phyloP scores from a whole-genome alignment of 2,113 vertebrate species.

The Gavialis gangeticus region DNA sequence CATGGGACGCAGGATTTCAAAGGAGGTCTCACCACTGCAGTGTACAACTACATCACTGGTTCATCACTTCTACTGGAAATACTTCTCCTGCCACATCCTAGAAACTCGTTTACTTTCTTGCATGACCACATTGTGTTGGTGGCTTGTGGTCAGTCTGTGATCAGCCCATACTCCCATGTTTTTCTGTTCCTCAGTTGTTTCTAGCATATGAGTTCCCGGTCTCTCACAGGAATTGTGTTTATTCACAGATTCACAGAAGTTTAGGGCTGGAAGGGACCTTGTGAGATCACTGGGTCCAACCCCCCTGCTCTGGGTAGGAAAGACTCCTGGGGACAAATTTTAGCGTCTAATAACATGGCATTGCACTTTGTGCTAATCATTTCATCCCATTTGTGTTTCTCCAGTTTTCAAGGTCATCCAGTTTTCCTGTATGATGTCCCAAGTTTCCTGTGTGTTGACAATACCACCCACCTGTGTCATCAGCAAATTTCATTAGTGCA shows the following conservation, averaged over 20 bases:
- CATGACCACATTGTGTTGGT: fast-evolving
- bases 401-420: background rate
- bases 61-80: background rate
- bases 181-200: background rate
- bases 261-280: too few species aligned
- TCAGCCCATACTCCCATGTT: fast-evolving
- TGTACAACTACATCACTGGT: too few species aligned
- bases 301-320: too few species aligned
- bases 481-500: background rate
- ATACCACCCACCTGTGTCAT: background rate
- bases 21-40: background rate
- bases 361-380: background rate
- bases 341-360: fast-evolving
- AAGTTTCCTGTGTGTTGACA: background rate
- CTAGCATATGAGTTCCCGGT: background rate
- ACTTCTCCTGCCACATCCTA: background rate
- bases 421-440: background rate
- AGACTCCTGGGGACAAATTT: too few species aligned
- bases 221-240: background rate
- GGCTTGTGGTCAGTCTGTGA: background rate
- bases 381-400: background rate
- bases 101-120: background rate
- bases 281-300: too few species aligned
- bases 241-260: too few species aligned
- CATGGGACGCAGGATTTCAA: fast-evolving